Evolutionary conservation across 2,888 invertebrate genomes (phyloP).

Genomic region (Dione vanillae): DNA sequence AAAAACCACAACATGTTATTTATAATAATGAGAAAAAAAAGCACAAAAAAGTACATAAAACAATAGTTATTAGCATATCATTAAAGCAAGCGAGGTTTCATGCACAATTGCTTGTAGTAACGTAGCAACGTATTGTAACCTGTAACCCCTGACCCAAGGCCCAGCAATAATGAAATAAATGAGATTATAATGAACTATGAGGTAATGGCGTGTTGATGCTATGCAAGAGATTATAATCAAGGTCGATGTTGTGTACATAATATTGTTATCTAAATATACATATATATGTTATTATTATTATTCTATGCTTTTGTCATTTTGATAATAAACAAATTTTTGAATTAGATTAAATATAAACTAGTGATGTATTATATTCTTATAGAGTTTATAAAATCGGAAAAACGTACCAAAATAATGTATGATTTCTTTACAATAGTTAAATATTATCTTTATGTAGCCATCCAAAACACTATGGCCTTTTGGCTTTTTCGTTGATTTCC

Average conservation of each 20-base stretch:
- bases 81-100: constrained; percentile 19
- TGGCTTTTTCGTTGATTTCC: constrained; percentile 43
- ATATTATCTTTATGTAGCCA: constrained; percentile 53
- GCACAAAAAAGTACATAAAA: constrained; percentile 1
- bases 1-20: not conserved
- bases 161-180: constrained; percentile 27
- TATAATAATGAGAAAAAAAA: not conserved
- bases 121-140: constrained; percentile 13
- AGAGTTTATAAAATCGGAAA: not conserved
- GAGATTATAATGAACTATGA: constrained; percentile 27
- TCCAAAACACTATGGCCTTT: constrained; percentile 47
- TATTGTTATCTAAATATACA: not conserved
- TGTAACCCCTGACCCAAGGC: constrained; percentile 42
- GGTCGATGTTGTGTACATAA: constrained; percentile 35
- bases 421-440: constrained; percentile 55
- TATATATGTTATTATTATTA: not conserved
- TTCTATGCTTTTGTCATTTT: not conserved
- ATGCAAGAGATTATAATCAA: constrained; percentile 35
- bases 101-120: constrained; percentile 10
- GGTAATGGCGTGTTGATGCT: constrained; percentile 5
- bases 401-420: constrained; percentile 69
- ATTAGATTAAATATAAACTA: not conserved
- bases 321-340: no score
- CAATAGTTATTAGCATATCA: constrained; percentile 12
- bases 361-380: not conserved